Evolutionary conservation across 2,888 invertebrate species (phyloP), one percentile per base, ranked within the genome.

Genomic region (Elgonia sp.): DNA sequence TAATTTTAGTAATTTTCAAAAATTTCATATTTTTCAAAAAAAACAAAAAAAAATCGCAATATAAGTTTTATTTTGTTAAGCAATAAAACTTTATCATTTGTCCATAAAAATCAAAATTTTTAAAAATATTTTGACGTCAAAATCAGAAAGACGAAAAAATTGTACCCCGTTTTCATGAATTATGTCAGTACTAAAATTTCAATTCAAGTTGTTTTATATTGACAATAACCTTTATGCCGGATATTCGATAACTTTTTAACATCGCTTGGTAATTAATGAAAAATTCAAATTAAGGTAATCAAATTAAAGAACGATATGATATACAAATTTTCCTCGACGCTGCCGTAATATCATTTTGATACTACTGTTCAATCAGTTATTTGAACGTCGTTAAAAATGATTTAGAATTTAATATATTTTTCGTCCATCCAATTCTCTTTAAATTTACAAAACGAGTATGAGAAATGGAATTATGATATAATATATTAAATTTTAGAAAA

Each of bases 231-330:
- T 65, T 18, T 40, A 40, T 65, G 40, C 39, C 63, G 63, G 63
- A 65, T 16, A 20, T 16, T 5, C 14, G 67, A 67, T 67, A 67
- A 42, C 67, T 67, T 67, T 46, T 20, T 46, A n/a, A 70, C 46
- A 14, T 67, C 1, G 12, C 20, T 50, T 69, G 53, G 20, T 79
- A 79, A 79, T 79, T 79, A 79, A 79, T 67, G 67, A 69, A 80
- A 57, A 60, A 69, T 80, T 80, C 69, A 80, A 80, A 69, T 80
- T 79, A 18, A 46, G 60, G 14, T 60, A 80, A 80, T 80, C 69
- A 69, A 80, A 60, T 81, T 72, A 50, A 72, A 62, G 46, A 62
- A 72, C n/a, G 81, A 81, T 81, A 75, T 40, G 81, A 83, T 69
- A 57, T 55, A 75, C 65, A 67, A 83, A 83, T 83, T 83, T 76